A percentile compares a stretch with the other conserved stretches of the same genome.
Evolutionary conservation across 2,888 invertebrate species (phyloP).

Genomic region (Norana najaformis): DNA sequence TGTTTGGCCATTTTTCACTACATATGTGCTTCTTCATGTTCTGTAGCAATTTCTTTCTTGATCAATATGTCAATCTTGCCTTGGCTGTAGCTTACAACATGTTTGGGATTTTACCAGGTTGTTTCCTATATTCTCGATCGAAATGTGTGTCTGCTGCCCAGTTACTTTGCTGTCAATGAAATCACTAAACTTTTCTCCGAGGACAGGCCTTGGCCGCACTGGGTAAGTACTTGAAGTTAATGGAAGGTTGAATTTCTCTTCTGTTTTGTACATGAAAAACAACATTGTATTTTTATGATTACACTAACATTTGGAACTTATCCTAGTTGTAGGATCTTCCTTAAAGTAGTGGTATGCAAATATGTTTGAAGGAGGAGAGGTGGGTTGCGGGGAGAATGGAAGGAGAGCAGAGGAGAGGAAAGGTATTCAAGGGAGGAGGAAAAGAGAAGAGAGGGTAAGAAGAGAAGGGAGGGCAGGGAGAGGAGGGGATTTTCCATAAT

Average conservation of each 20-base stretch:
- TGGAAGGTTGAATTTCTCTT: neutral
- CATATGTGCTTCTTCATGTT: neutral
- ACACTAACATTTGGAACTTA: neutral
- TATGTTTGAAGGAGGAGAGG: neutral
- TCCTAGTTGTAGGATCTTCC: too few relatives aligned
- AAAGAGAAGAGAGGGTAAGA: neutral
- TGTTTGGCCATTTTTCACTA: neutral
- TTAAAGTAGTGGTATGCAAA: neutral
- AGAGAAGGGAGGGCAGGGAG: neutral
- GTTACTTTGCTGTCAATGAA: slow-evolving; percentile 93
- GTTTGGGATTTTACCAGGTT: slow-evolving; percentile 60
- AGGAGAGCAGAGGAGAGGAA: too few relatives aligned
- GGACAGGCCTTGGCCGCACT: slow-evolving; percentile 83
- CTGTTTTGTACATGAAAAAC: too few relatives aligned
- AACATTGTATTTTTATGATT: too few relatives aligned
- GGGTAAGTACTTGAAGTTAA: slow-evolving; percentile 70
- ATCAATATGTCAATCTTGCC: neutral
- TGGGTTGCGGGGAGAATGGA: neutral
- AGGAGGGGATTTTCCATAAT: neutral
- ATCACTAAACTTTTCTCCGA: slow-evolving; percentile 85
- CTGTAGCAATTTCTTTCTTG: neutral
- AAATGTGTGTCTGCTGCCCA: slow-evolving; percentile 86
- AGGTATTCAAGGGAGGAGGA: neutral
- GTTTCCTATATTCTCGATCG: slow-evolving; percentile 88
- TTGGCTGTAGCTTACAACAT: neutral